These are phyloP conservation scores for Sinocyclocheilus rhinocerous DNA, from an alignment of 2,113 vertebrate species.

Conservation along the genomic window DNA sequence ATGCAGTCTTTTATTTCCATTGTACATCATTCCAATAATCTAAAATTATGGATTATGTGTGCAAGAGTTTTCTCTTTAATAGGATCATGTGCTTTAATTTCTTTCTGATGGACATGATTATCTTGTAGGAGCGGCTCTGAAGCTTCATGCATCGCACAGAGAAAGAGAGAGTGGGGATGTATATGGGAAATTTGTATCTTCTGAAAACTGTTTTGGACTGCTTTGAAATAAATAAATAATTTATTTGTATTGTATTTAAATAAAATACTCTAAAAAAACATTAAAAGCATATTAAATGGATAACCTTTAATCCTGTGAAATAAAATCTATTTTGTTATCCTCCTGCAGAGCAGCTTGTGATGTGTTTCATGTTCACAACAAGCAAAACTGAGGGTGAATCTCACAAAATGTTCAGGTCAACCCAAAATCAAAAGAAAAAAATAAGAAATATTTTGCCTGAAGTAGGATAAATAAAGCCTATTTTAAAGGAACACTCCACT, in stretches of 20 bases:
- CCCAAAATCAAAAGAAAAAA: not conserved
- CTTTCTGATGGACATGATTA: conserved; percentile 7
- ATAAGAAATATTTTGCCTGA: too few species aligned
- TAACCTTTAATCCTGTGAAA: conserved; percentile 71
- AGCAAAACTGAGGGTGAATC: not conserved
- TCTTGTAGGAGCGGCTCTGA: not conserved
- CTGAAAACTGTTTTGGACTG: conserved; percentile 85
- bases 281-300: conserved; percentile 43
- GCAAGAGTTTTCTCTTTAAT: not conserved
- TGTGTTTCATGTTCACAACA: conserved; percentile 3
- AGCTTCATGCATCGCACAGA: conserved; percentile 59
- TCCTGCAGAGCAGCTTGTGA: conserved; percentile 41
- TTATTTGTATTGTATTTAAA: conserved; percentile 98
- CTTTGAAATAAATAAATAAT: conserved; percentile 82
- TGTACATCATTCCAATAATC: not conserved
- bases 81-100: conserved; percentile 9
- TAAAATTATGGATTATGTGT: conserved; percentile 20
- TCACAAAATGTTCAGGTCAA: not conserved
- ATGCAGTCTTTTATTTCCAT: not conserved
- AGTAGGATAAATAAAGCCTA: too few species aligned
- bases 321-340: conserved; percentile 70
- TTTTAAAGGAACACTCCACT: too few species aligned
- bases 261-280: conserved; percentile 58
- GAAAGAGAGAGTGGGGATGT: not conserved
- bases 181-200: conserved; percentile 68